Evolutionary conservation across 1,140 invertebrate genomes (phyloP), one percentile per base, ranked within the genome.

Genomic region (Globodera rostochiensis): DNA sequence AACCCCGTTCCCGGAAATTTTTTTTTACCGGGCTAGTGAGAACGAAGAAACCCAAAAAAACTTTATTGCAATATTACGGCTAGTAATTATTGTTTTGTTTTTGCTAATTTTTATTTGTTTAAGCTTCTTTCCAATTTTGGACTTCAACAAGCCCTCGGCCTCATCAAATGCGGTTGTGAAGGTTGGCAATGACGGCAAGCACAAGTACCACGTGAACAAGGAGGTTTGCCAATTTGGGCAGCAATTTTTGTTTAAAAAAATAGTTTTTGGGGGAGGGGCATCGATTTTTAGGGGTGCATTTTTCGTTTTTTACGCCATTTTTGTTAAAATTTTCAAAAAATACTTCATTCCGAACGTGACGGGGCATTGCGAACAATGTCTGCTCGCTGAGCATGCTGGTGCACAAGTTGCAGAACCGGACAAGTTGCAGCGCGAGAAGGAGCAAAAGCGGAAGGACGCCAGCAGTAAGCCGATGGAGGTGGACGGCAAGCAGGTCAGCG

Each of bases 61-160:
- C n/a, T n/a, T n/a, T n/a, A n/a, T n/a, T n/a, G n/a, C n/a, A n/a
- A n/a, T n/a, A n/a, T n/a, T n/a, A n/a, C n/a, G n/a, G n/a, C n/a
- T n/a, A n/a, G n/a, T n/a, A n/a, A n/a, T n/a, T n/a, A n/a, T n/a
- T n/a, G n/a, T n/a, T n/a, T n/a, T n/a, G n/a, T n/a, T n/a, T n/a
- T 3, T 3, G 36, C 1, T 36, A 36, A 36, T 36, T 36, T 21
- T 71, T 71, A 25, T 69, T 46, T 47, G 71, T 45, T 36, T 60
- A 60, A 78, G 76, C 13, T 49, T 69, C 49, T 78, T 78, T n/a
- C 76, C 76, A 13, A 53, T 69, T 66, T 78, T 69, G 49, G 76
- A 78, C 49, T 78, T 78, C 47, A 50, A 50, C 25, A 78, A 78
- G 64, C 66, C 66, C 15, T 69, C 57, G 49, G 50, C 76, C 71